Evolutionary conservation across 2,888 invertebrate species (phyloP), one percentile per base, ranked within the genome.

Genomic region (Macropis europaea): DNA sequence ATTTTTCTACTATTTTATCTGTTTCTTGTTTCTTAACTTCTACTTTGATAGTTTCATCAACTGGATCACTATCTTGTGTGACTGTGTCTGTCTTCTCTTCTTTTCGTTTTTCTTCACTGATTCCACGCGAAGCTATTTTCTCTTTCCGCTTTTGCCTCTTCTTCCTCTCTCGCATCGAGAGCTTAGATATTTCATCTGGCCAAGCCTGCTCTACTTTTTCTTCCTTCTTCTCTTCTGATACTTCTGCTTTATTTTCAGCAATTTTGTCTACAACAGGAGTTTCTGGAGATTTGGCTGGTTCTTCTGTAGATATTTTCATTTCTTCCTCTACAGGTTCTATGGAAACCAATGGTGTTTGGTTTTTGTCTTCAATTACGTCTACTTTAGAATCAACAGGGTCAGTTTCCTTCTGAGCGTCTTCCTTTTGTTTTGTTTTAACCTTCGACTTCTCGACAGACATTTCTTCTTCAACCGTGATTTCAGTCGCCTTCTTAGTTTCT

Each of bases 121-220:
- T n/a, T 34, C 56, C 38, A 30, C 57, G 43, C 0, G 32, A 36
- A 7, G 28, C 19, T 6, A 62, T 38, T 17, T 42, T 66, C 0
- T 60, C 57, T 28, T 32, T 72, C 9, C 48, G 66, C 36, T 57
- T 73, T 17, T 67, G 66, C 9, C 34, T 73, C 36, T 34, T 73
- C 36, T 34, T 61, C 6, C 32, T 72, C 1, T 72, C 67, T 42
- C 50, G 50, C 2, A 57, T 62, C 4, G 57, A 57, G 17, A 54
- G 22, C n/a, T 71, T 56, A 0, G 24, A 28, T n/a, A 56, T 69
- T 3, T 1, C 36, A 17, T 69, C 61, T 28, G 13, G 15, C 3
- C 11, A n/a, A 34, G 9, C n/a, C n/a, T 62, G 34, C 5, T 47
- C 28, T 11, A 38, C 26, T 7, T 57, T 3, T 11, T 9, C 28